Evolutionary conservation across 2,797 vertebrate species (phyloP), one percentile per base, ranked within the genome.

Genomic region (Leuciscus waleckii): DNA sequence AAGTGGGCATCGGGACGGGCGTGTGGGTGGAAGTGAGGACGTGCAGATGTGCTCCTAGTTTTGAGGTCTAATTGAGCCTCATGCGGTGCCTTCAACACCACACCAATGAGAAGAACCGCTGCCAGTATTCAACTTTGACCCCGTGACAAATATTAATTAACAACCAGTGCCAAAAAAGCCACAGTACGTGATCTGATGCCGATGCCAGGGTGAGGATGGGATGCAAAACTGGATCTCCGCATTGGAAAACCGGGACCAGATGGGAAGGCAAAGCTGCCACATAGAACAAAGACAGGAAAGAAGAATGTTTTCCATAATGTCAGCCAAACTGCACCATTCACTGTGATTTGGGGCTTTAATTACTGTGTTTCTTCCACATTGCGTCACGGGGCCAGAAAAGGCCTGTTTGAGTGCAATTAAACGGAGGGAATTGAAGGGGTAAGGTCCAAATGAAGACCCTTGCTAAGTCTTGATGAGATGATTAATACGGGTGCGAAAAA

Each of bases 351-450:
- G 82, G 37, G 46, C 81, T 84, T 86, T 96, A 95, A 96, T 95
- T 93, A 95, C 93, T 93, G 92, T 94, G 91, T 94, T 96, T 94
- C 90, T 90, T 87, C 86, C 88, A 86, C 84, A 91, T 91, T 93
- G 92, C 94, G 93, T 95, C 95, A 81, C 77, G 87, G 88, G 87
- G 87, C 92, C 92, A 92, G 91, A 94, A 94, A 95, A 94, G 89
- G 89, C 82, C 84, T 89, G 88, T 91, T 93, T 90, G 90, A 87
- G 91, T 88, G 91, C 90, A 93, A 93, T 94, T 94, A 94, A 90
- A 88, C 2, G 16, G 67, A 81, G 83, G 23, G 81, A 86, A 89
- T 78, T 85, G 76, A 87, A 81, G 83, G 86, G 79, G 73, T 71
- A 23, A 73, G 58, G 84, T 84, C 81, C 83, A 88, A 82, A 88